A percentile compares a stretch with the other conserved stretches of the same genome.
Conservation (phyloP, 2,888 invertebrate genomes). For the Nematopogon swammerdamellus region DNA sequence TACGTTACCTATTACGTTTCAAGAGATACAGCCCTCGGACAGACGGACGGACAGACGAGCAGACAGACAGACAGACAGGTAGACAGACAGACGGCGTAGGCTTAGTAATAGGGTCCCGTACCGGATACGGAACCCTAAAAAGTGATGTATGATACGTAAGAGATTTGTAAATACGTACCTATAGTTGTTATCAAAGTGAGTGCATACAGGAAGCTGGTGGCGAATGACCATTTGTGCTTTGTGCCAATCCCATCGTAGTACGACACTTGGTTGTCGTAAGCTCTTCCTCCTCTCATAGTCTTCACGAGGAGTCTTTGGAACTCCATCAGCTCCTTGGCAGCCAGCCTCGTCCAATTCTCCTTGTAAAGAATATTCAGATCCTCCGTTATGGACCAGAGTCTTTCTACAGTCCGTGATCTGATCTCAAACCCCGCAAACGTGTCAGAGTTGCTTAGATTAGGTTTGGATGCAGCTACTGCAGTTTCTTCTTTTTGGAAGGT, state of each 20-base stretch:
- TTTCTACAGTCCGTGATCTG: constrained; percentile 70
- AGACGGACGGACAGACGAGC: too few relatives aligned
- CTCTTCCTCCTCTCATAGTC: constrained; percentile 37
- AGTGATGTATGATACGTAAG: too few relatives aligned
- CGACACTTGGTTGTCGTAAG: constrained; percentile 16
- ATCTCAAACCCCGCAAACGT: constrained; percentile 51
- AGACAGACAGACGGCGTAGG: too few relatives aligned
- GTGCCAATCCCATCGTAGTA: constrained; percentile 32
- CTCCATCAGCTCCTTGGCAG: constrained; percentile 81
- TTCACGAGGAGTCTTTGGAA: constrained; percentile 68
- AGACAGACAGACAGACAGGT: too few relatives aligned
- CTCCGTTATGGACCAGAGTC: constrained; percentile 82
- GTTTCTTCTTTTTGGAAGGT: constrained; percentile 42
- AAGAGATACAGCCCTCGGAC: too few relatives aligned
- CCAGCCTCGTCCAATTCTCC: constrained; percentile 87
- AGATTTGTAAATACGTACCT: too few relatives aligned
- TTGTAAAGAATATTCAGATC: constrained; percentile 86
- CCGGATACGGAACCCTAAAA: too few relatives aligned
- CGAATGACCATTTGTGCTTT: constrained; percentile 83
- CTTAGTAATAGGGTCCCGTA: too few relatives aligned
- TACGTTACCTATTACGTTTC: too few relatives aligned
- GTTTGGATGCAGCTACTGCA: constrained; percentile 63
- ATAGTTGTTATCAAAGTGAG: constrained; percentile 93
- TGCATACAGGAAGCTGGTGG: constrained; percentile 89
- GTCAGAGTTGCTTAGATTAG: constrained; percentile 55